A percentile compares a stretch with the other conserved stretches of the same genome.
Conservation (phyloP, 2,888 invertebrate species). For the Salticus scenicus region DNA sequence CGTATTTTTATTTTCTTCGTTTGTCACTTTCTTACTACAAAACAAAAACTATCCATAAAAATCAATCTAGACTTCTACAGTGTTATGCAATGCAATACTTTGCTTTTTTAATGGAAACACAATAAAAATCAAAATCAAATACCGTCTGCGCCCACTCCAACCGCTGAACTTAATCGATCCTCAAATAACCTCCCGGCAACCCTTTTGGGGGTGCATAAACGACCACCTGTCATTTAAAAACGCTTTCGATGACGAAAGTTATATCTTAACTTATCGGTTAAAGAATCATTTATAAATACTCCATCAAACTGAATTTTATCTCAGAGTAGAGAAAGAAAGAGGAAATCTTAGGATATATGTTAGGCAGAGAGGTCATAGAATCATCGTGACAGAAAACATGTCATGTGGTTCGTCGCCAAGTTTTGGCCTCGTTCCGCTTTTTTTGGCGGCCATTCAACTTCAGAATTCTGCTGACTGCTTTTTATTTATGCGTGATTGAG, state of each 20-base stretch:
- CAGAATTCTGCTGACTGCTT: background rate
- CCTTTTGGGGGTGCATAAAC: background rate
- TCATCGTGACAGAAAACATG: background rate
- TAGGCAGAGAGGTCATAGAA: background rate
- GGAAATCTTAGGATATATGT: background rate
- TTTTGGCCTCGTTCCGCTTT: slow-evolving; percentile 3
- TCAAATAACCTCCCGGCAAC: background rate
- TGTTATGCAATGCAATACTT: background rate
- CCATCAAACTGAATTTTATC: background rate
- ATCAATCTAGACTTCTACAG: no score
- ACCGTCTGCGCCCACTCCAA: background rate
- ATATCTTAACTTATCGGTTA: slow-evolving; percentile 5
- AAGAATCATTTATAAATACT: background rate
- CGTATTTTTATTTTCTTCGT: no score
- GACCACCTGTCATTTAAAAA: slow-evolving; percentile 4
- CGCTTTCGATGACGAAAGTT: background rate
- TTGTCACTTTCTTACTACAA: no score
- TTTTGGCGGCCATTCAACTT: background rate
- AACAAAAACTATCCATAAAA: no score
- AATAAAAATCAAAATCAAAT: background rate
- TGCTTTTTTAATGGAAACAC: background rate
- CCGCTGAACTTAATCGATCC: background rate
- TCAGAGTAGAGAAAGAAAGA: background rate
- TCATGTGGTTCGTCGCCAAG: slow-evolving; percentile 15
- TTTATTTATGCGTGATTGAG: background rate